Evolutionary conservation across 2,888 invertebrate genomes (phyloP), one percentile per base, ranked within the genome.

Genomic region (Chromoteleia sp.): DNA sequence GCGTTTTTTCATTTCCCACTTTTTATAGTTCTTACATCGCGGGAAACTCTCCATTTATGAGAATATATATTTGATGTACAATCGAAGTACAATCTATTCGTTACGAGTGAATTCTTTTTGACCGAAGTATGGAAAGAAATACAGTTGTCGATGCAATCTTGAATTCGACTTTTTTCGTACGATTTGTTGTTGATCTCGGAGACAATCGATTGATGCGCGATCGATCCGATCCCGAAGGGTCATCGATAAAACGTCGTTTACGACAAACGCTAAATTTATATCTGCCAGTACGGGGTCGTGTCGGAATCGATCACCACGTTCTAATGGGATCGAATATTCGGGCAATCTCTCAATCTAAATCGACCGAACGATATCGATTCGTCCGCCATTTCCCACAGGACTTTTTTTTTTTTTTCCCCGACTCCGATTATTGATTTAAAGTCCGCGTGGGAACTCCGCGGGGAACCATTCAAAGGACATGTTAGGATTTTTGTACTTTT

Each of bases 281-380:
- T 79, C 85, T 86, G 86, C 83, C 86, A 84, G 65, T 70, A 59
- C 65, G 70, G 45, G 36, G 45, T 74, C 84, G 76, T 76, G 71
- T 76, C 81, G 50, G 59, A 80, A 86, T 86, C 83, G 84, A 86
- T 86, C 85, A 86, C 65, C 50, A 48, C 59, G 56, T 77, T 83
- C 83, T 83, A 85, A 84, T 84, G 84, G 84, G 80, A 83, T 85
- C 84, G 83, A 77, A 82, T 83, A 82, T 81, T 68, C 71, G 85
- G 81, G 76, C 87, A 89, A 89, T 90, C 90, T 89, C 87, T 85
- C 86, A 86, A 91, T 91, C 91, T 90, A 89, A 90, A 91, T 90
- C 89, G 89, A 87, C 88, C 85, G 86, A 88, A 41, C 88, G 86
- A 85, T 87, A 86, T 86, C 84, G 85, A 88, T 87, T 86, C 61